Conservation (phyloP, 2,797 vertebrate species). For the Falco novaeseelandiae region DNA sequence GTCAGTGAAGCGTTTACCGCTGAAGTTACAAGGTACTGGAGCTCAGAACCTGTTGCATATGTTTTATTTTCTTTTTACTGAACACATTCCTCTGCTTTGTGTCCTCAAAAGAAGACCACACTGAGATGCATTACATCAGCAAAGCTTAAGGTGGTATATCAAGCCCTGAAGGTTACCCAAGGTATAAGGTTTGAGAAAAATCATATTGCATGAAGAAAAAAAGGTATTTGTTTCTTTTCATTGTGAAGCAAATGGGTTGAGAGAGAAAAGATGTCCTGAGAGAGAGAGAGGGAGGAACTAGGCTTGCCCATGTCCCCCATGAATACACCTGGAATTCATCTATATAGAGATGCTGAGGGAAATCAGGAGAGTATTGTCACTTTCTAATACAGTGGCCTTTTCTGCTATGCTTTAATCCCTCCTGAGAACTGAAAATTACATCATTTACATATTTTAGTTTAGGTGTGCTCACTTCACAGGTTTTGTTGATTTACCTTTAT, state of each 20-base stretch:
- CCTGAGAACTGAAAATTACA: not conserved
- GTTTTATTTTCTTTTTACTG: not conserved
- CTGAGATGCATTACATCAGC: not conserved
- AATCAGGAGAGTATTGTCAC: not conserved
- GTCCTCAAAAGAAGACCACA: not conserved
- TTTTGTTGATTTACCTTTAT: not conserved
- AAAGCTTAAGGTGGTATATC: not conserved
- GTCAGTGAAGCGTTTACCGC: not conserved
- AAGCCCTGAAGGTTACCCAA: not conserved
- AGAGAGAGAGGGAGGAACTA: not conserved
- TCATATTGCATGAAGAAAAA: not conserved
- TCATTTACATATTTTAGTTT: not conserved
- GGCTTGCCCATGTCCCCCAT: not conserved
- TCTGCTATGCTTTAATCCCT: not conserved
- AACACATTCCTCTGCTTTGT: not conserved
- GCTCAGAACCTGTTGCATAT: not conserved
- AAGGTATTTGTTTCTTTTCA: not conserved
- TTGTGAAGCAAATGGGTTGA: not conserved
- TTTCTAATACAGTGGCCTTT: not conserved
- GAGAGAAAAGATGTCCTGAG: not conserved
- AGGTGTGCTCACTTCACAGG: not conserved
- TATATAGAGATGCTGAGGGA: not conserved
- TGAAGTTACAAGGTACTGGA: not conserved
- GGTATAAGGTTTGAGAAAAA: not conserved
- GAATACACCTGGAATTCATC: not conserved